Evolutionary conservation across 2,113 vertebrate species (phyloP).

Genomic region (Gymnocephalus cernua): DNA sequence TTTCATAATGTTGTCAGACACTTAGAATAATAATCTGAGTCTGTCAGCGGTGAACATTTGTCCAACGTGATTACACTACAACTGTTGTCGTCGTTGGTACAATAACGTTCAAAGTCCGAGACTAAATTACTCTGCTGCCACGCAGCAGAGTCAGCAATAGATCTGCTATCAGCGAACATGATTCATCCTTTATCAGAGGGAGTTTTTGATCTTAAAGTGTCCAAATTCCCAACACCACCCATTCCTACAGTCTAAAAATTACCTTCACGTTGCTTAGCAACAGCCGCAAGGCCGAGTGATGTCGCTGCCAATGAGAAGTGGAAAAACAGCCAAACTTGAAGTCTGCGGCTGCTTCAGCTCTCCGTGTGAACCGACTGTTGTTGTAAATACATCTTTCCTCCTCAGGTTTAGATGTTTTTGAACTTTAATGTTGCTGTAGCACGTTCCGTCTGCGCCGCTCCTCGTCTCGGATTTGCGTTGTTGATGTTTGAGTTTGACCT

Average conservation of each 20-base stretch:
- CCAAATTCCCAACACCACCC: constrained; percentile 1
- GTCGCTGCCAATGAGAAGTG: constrained; percentile 15
- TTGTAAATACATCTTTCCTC: constrained; percentile 17
- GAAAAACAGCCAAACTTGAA: neutral
- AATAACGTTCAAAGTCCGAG: neutral
- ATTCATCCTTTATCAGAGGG: constrained; percentile 22
- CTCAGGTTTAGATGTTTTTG: constrained; percentile 13
- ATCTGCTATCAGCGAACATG: constrained; percentile 3
- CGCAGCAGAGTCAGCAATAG: constrained; percentile 5
- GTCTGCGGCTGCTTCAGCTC: neutral
- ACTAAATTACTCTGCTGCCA: neutral
- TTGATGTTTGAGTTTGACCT: neutral
- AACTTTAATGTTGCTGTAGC: constrained; percentile 12
- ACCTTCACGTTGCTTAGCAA: constrained; percentile 39
- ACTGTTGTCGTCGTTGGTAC: neutral
- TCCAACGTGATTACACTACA: too few species aligned
- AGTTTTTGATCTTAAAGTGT: constrained; percentile 5
- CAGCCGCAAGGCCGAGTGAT: constrained; percentile 5
- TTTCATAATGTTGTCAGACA: too few species aligned
- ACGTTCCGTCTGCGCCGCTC: neutral
- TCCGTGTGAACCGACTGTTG: constrained; percentile 1
- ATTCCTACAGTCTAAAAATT: constrained; percentile 24
- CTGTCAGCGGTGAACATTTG: too few species aligned
- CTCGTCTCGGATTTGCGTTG: constrained; percentile 1
- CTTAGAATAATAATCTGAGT: too few species aligned